Percentiles rank a stretch among this genome's conserved stretches.
Conservation (phyloP, 2,888 invertebrate species). For the Melolontha melolontha region DNA sequence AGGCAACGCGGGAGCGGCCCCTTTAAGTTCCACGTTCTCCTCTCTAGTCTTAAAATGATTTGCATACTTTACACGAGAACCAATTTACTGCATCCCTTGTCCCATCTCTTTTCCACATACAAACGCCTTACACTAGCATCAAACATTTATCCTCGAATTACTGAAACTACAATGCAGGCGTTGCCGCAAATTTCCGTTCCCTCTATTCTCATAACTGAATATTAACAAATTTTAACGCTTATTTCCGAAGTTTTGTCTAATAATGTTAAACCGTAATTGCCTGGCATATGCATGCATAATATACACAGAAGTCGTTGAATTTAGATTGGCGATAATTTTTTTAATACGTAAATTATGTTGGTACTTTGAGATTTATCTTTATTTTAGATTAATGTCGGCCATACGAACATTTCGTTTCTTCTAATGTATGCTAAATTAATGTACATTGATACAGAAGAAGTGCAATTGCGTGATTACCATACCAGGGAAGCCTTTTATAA, state of each 20-base stretch:
- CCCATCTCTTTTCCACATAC: conserved; percentile 23
- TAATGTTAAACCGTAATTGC: not conserved
- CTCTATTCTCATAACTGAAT: conserved; percentile 20
- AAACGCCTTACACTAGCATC: conserved; percentile 18
- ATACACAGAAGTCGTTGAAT: no score
- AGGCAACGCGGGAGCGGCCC: conserved; percentile 7
- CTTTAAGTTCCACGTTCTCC: conserved; percentile 1
- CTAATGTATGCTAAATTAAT: no score
- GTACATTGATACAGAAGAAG: no score
- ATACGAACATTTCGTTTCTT: no score
- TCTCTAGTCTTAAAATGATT: conserved; percentile 39
- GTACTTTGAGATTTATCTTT: no score
- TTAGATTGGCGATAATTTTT: no score
- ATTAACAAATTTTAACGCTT: conserved; percentile 21
- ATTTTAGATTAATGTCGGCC: no score
- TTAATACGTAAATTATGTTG: no score
- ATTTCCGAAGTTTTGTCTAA: conserved; percentile 31
- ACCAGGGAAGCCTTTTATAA: no score
- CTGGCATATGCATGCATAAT: no score
- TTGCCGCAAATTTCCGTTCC: conserved; percentile 30
- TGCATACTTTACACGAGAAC: conserved; percentile 45
- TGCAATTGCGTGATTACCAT: no score
- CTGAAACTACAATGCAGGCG: conserved; percentile 39
- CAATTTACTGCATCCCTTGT: conserved; percentile 45
- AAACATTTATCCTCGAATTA: conserved; percentile 41